Evolutionary conservation across 2,113 vertebrate genomes (phyloP), one percentile per base, ranked within the genome.

Genomic region (Strigops habroptila): DNA sequence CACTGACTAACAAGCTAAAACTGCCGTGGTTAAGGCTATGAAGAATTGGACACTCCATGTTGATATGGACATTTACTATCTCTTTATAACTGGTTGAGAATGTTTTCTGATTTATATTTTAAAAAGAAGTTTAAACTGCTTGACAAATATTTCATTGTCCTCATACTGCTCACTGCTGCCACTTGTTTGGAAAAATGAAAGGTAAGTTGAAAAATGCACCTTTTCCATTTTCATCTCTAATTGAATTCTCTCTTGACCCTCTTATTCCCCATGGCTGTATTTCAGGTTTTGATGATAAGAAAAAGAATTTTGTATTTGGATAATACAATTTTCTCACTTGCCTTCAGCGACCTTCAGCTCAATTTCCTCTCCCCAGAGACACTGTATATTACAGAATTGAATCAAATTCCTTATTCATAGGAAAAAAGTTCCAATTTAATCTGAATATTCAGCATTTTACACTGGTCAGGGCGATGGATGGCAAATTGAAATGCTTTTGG

Each of bases 391-490:
- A 97, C 44, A 96, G 97, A 96, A 97, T 82, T 95, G 97, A 98
- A 98, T 97, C 97, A 94, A 97, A 98, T 98, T 97, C 95, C 96
- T 97, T 97, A 98, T 98, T 97, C 98, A 98, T 97, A 97, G 97
- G 39, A 96, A 97, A 97, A 97, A 97, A 96, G 97, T 97, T 96
- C 97, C 97, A 96, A 97, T 98, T 98, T 97, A 97, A 98, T 98
- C 97, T 97, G 97, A 98, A 98, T 98, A 98, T 98, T 97, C 96
- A 97, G 97, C 97, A 95, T 97, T 97, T 96, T 93, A 93, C 95
- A 84, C 90, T 83, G 97, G 97, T 96, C 97, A 96, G 96, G 97
- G 98, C 98, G 97, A 98, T 97, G 97, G 97, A 98, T 98, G 97
- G 97, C 96, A 95, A 96, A 97, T 95, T 97, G 97, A 98, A 97